Conservation (phyloP, 2,888 invertebrate species). For the Caenorhabditis virilis region DNA sequence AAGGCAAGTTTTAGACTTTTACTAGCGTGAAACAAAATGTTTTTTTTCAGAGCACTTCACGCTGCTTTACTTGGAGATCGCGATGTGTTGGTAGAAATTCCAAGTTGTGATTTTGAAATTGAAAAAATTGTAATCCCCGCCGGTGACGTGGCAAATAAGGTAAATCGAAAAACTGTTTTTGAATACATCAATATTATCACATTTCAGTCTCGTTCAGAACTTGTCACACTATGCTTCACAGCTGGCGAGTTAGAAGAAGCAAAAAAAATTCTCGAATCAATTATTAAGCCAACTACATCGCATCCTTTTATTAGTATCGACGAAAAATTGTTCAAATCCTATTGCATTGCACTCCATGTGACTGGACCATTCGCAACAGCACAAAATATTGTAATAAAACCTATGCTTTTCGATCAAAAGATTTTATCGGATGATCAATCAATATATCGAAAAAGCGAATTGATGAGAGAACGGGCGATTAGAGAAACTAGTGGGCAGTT, state of each 20-base stretch:
- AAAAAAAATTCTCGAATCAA: constrained; percentile 2
- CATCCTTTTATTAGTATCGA: constrained; percentile 21
- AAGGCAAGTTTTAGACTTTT: constrained; percentile 4
- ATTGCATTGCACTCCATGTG: constrained; percentile 16
- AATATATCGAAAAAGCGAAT: constrained; percentile 11
- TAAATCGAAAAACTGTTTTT: too few species aligned
- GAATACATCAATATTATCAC: neutral
- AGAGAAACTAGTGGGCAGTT: constrained; percentile 25
- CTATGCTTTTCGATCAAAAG: constrained; percentile 17
- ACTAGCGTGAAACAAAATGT: neutral
- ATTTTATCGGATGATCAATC: constrained; percentile 13
- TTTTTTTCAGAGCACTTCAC: constrained; percentile 26
- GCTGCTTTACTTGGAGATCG: constrained; percentile 35
- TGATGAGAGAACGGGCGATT: constrained; percentile 14
- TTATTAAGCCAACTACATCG: constrained; percentile 3
- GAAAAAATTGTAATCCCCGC: constrained; percentile 23
- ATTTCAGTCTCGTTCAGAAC: constrained; percentile 27
- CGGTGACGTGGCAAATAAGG: constrained; percentile 37
- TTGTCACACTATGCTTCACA: constrained; percentile 22
- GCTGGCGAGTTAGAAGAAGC: constrained; percentile 26
- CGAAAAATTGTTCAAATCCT: constrained; percentile 15
- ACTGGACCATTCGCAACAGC: constrained; percentile 5
- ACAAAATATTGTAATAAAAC: constrained; percentile 1
- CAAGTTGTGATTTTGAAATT: constrained; percentile 27
- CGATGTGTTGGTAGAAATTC: constrained; percentile 30